Conservation (phyloP, 2,797 vertebrate species). For the Luscinia luscinia region DNA sequence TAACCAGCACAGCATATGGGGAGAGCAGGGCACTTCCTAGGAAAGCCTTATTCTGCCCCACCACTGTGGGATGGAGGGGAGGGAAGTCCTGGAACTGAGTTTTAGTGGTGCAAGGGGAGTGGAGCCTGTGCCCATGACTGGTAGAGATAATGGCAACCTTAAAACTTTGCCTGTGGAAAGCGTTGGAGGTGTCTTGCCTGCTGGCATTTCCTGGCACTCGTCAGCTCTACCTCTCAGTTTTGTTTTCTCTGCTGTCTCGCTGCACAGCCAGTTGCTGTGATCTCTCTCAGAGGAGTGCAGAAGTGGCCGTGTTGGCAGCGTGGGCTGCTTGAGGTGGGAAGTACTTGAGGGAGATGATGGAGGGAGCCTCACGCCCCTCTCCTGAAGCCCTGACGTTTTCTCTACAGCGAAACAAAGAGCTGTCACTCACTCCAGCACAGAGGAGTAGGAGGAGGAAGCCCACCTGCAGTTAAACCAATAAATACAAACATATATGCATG, state of each 20-base stretch:
- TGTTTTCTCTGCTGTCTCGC: background rate
- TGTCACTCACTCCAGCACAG: background rate
- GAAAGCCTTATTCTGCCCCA: background rate
- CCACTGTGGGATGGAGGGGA: background rate
- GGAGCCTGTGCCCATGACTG: background rate
- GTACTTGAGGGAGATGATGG: background rate
- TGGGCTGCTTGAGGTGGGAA: background rate
- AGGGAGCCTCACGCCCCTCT: background rate
- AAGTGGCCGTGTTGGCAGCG: rapidly evolving
- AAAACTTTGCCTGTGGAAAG: background rate
- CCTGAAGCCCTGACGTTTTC: background rate
- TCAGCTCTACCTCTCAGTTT: background rate
- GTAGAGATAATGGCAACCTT: background rate
- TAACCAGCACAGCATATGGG: rapidly evolving
- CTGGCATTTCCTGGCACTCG: background rate
- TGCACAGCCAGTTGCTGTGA: background rate
- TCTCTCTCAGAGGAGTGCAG: background rate
- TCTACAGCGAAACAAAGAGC: slow-evolving; percentile 2
- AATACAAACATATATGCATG: background rate
- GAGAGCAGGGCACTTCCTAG: background rate
- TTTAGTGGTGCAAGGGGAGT: background rate
- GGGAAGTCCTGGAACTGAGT: background rate
- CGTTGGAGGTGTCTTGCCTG: background rate
- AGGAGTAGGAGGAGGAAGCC: background rate
- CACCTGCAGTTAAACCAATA: background rate